Percentiles rank a stretch among this genome's conserved stretches.
Evolutionary conservation across 1,140 invertebrate genomes (phyloP).

Genomic region (Polypedilum pembai): DNA sequence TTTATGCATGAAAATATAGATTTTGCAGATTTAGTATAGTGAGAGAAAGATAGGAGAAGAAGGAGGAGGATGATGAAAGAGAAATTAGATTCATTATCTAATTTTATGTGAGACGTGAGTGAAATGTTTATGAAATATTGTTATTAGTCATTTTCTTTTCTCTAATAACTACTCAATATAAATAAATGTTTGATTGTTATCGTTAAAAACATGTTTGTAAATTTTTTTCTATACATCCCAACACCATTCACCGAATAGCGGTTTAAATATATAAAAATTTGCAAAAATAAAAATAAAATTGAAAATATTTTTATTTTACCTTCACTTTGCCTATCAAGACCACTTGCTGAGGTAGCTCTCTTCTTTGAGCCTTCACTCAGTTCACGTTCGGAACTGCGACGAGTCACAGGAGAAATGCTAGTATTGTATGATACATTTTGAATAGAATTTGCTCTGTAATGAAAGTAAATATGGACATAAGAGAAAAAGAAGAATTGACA

Average conservation of each 20-base stretch:
- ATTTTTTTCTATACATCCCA: no score
- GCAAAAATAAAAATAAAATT: no score
- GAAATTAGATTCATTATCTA: no score
- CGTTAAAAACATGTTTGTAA: no score
- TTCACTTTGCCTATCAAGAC: constrained; percentile 61
- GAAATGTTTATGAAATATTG: no score
- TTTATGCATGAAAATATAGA: neutral
- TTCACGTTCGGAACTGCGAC: constrained; percentile 73
- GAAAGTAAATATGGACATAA: constrained; percentile 34
- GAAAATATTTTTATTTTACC: constrained; percentile 45
- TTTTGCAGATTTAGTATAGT: neutral
- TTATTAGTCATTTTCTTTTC: no score
- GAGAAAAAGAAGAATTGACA: neutral
- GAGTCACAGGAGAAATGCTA: constrained; percentile 65
- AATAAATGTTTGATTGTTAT: no score
- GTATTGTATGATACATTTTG: constrained; percentile 67
- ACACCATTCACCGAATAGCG: no score
- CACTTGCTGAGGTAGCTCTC: constrained; percentile 65
- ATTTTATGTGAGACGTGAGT: no score
- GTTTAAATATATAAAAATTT: no score
- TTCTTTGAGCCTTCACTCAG: constrained; percentile 67
- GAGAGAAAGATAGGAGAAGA: neutral
- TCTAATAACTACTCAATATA: no score
- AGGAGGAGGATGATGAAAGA: neutral
- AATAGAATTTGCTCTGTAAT: constrained; percentile 68